These are phyloP conservation scores for Chelonus insularis DNA, from an alignment of 1,140 invertebrate species.

Conservation along the genomic window DNA sequence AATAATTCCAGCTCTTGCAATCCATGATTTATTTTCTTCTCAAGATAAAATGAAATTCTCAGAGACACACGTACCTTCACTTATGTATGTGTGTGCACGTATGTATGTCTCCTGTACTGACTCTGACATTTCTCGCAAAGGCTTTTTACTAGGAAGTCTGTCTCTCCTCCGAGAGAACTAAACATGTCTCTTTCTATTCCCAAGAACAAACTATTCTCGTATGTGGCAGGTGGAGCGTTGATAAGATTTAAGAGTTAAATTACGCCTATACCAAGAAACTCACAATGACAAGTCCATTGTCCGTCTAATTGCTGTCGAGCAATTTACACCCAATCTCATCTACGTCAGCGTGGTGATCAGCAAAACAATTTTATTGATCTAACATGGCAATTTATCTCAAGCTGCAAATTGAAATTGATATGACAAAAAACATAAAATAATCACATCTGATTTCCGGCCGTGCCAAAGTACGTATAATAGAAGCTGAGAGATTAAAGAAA, in stretches of 20 bases:
- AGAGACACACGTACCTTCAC: no score
- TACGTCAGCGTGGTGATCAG: background rate
- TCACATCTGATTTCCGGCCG: conserved; percentile 4
- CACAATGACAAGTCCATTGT: conserved; percentile 10
- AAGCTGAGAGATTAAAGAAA: background rate
- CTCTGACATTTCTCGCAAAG: background rate
- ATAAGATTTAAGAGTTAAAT: conserved; percentile 6
- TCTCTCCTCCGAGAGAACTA: background rate
- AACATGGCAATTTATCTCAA: background rate
- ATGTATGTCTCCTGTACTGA: background rate
- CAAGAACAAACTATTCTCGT: background rate
- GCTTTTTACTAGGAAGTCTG: background rate
- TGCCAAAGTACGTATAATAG: background rate
- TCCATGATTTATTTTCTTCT: background rate
- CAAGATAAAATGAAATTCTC: conserved; percentile 6
- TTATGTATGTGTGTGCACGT: no score
- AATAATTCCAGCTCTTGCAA: background rate
- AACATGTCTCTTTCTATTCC: background rate
- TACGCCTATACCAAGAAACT: conserved; percentile 8
- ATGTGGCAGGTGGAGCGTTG: conserved; percentile 1
- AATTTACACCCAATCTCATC: background rate
- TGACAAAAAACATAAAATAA: background rate
- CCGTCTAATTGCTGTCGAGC: conserved; percentile 10
- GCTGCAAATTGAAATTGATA: conserved; percentile 7
- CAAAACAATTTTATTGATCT: conserved; percentile 1